Conservation (phyloP, 37 sponge, comb jelly and placozoan genomes). For the Geodia barretti region DNA sequence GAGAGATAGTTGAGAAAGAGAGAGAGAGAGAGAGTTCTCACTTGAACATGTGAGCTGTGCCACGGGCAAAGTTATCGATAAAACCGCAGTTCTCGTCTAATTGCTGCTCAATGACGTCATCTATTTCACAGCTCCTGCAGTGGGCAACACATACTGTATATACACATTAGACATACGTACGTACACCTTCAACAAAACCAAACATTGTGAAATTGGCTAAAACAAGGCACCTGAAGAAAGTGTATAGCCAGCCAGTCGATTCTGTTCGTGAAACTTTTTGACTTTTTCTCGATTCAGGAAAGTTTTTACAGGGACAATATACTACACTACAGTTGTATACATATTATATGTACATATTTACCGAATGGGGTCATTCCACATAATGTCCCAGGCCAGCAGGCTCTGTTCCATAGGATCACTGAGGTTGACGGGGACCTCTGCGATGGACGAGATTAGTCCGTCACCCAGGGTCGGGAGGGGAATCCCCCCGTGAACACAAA, state of each 20-base stretch:
- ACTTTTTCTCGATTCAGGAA: not conserved
- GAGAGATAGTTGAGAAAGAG: not conserved
- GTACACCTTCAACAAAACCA: no score
- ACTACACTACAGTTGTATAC: not conserved
- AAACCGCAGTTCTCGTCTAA: conserved; percentile 70
- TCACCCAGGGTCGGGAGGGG: conserved; percentile 67
- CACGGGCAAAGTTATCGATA: conserved; percentile 76
- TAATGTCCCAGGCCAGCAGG: conserved; percentile 91
- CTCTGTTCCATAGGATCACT: conserved; percentile 78
- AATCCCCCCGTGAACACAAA: conserved; percentile 95
- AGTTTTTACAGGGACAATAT: not conserved
- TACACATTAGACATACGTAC: no score
- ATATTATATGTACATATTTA: conserved; percentile 11
- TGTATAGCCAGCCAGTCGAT: no score
- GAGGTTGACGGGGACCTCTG: conserved; percentile 72
- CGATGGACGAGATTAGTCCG: conserved; percentile 75
- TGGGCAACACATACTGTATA: no score
- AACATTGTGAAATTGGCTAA: no score
- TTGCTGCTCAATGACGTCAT: conserved; percentile 31
- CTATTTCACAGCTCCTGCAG: conserved; percentile 62
- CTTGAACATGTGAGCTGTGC: conserved; percentile 94
- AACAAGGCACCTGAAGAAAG: no score
- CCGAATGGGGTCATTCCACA: conserved; percentile 98
- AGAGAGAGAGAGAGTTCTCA: conserved; percentile 13
- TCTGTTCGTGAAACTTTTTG: no score